These are phyloP conservation scores for Campoletis raptor DNA, from an alignment of 2,888 invertebrate species.

Conservation along the genomic window DNA sequence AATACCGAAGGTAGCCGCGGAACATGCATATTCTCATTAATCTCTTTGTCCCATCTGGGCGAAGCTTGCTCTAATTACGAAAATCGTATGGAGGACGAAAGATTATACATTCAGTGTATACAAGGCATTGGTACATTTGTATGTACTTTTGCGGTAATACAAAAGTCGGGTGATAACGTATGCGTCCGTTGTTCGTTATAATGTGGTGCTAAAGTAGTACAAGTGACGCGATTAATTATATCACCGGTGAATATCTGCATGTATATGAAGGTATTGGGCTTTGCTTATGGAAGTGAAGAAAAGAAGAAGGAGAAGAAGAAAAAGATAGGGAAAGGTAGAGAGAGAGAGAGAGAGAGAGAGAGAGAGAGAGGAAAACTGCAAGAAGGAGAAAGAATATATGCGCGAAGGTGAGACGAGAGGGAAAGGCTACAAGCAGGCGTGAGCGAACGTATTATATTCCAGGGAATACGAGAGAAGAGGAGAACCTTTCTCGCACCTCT, in stretches of 20 bases:
- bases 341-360: neutral
- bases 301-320: neutral
- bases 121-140: conserved; percentile 22
- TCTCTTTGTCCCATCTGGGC: conserved; percentile 60
- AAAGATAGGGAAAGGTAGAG: neutral
- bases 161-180: conserved; percentile 51
- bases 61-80: conserved; percentile 60
- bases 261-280: conserved; percentile 22
- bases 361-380: neutral
- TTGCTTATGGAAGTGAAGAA: conserved; percentile 13
- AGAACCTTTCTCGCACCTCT: conserved; percentile 66
- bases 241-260: conserved; percentile 40
- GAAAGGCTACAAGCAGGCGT: conserved; percentile 36
- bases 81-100: conserved; percentile 56
- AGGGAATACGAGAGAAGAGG: conserved; percentile 65
- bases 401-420: conserved; percentile 10
- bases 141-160: conserved; percentile 12
- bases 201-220: conserved; percentile 35
- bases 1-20: conserved; percentile 38
- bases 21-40: conserved; percentile 63
- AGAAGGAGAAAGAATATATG: conserved; percentile 4
- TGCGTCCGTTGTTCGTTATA: conserved; percentile 41
- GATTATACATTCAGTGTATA: conserved; percentile 16
- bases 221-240: conserved; percentile 56
- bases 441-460: conserved; percentile 68